These are phyloP conservation scores for Lophotriccus pileatus DNA, from an alignment of 2,797 vertebrate genomes.

Conservation along the genomic window DNA sequence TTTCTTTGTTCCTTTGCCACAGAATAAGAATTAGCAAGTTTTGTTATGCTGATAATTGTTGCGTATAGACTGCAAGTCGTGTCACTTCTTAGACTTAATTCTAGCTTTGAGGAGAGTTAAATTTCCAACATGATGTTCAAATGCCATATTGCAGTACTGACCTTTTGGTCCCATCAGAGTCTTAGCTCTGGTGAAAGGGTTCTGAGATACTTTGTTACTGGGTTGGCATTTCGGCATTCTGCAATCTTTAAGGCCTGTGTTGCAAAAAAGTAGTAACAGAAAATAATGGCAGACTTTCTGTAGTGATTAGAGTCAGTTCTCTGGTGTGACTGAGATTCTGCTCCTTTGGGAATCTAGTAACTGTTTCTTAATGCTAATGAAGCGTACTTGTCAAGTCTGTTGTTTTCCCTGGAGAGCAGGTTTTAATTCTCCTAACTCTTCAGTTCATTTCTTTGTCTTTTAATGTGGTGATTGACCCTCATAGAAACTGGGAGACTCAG, in stretches of 20 bases:
- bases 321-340: background rate
- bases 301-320: background rate
- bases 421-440: constrained; percentile 10
- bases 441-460: constrained; percentile 1
- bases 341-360: background rate
- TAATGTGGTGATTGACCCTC: background rate
- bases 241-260: background rate
- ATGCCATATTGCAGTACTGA: background rate
- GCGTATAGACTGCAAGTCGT: background rate
- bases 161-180: background rate
- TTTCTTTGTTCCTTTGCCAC: background rate
- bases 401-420: background rate
- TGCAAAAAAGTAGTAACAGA: background rate
- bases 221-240: background rate
- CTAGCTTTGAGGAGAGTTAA: background rate
- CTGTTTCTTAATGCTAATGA: background rate
- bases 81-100: background rate
- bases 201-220: background rate
- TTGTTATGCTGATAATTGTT: background rate
- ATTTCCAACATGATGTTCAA: background rate
- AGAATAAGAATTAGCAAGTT: background rate
- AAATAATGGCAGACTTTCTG: background rate
- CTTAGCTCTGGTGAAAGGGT: background rate
- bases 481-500: background rate
- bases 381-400: background rate